Percentiles rank a stretch among this genome's conserved stretches.
These are phyloP conservation scores for Arnoldichthys spilopterus DNA, from an alignment of 2,797 vertebrate species.

Conservation along the genomic window DNA sequence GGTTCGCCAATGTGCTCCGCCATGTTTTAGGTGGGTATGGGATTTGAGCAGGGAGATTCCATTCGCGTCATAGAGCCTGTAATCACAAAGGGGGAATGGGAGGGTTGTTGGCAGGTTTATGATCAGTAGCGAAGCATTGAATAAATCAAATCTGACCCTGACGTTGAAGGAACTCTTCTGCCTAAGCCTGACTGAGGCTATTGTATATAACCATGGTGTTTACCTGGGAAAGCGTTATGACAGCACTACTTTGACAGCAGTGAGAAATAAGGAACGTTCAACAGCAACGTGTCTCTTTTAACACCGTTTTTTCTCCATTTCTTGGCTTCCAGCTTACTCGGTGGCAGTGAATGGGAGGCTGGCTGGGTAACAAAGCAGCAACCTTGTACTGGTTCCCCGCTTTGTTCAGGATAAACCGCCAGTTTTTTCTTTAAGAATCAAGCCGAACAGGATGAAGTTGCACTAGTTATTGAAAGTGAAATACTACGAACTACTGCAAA, in stretches of 20 bases:
- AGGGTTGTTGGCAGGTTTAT: slow-evolving; percentile 22
- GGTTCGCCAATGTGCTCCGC: slow-evolving; percentile 74
- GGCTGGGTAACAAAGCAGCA: slow-evolving; percentile 38
- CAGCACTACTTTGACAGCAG: not conserved
- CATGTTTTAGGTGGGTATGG: slow-evolving; percentile 69
- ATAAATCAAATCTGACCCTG: slow-evolving; percentile 34
- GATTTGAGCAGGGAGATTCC: slow-evolving; percentile 68
- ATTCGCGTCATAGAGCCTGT: slow-evolving; percentile 80
- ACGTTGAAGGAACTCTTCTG: slow-evolving; percentile 17
- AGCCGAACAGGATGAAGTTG: not conserved
- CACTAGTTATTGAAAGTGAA: not conserved
- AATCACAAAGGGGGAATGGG: slow-evolving; percentile 51
- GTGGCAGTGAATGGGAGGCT: slow-evolving; percentile 35
- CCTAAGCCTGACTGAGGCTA: not conserved
- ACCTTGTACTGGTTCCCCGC: slow-evolving; percentile 22
- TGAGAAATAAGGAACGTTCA: slow-evolving; percentile 14
- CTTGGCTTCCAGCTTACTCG: slow-evolving; percentile 17
- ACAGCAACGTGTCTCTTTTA: not conserved
- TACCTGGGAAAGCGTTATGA: slow-evolving; percentile 8
- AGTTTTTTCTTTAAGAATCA: slow-evolving; percentile 10
- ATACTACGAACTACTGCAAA: not conserved
- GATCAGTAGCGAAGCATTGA: slow-evolving; percentile 14
- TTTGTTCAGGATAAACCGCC: slow-evolving; percentile 35
- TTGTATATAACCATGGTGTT: not conserved
- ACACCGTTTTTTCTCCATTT: not conserved